Conservation (phyloP, 2,888 invertebrate species). For the Zeuzera pyrina region DNA sequence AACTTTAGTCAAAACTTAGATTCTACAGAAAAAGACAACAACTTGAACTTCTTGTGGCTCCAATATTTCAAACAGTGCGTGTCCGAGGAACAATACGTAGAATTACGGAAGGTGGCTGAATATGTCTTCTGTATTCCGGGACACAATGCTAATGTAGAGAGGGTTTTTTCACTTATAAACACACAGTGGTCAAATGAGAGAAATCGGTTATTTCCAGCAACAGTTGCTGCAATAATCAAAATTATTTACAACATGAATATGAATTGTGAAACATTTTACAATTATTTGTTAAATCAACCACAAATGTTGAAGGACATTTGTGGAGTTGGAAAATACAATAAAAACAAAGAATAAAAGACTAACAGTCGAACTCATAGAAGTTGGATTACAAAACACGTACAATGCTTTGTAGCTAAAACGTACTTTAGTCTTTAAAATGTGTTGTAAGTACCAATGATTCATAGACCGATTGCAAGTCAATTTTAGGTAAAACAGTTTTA, state of each 20-base stretch:
- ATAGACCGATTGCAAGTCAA: too few species aligned
- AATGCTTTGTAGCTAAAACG: too few species aligned
- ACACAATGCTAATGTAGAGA: neutral
- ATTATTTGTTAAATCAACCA: too few species aligned
- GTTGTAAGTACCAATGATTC: too few species aligned
- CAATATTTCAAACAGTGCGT: conserved; percentile 1
- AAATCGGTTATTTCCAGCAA: neutral
- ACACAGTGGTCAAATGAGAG: neutral
- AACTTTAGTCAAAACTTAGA: neutral
- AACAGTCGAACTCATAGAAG: too few species aligned
- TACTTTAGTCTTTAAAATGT: too few species aligned
- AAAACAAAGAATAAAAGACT: neutral
- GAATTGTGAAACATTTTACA: neutral
- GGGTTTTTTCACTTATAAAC: neutral
- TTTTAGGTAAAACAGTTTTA: too few species aligned
- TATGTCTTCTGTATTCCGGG: conserved; percentile 1
- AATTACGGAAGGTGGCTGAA: neutral
- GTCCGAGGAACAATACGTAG: neutral
- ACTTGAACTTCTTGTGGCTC: conserved; percentile 1
- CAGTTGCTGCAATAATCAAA: neutral
- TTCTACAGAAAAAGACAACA: conserved; percentile 1
- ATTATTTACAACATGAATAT: neutral
- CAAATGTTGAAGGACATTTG: neutral
- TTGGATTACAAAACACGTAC: too few species aligned
- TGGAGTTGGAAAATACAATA: neutral